Conservation (phyloP, 1,140 invertebrate species). For the Marisa cornuarietis region DNA sequence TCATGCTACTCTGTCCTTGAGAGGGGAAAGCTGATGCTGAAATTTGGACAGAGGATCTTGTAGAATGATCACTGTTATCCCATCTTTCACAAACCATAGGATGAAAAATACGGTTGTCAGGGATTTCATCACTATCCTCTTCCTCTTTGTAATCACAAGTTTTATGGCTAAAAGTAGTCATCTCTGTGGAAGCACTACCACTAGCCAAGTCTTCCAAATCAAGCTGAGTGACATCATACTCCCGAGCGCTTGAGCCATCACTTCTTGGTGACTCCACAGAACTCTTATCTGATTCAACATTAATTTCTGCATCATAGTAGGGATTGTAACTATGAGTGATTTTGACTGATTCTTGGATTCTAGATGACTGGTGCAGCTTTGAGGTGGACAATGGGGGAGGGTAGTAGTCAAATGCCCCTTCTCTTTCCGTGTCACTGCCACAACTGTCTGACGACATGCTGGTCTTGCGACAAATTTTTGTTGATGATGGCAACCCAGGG, state of each 20-base stretch:
- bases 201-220: conserved; percentile 19
- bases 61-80: not conserved
- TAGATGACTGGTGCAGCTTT: conserved; percentile 13
- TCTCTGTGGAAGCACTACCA: conserved; percentile 35
- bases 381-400: conserved; percentile 24
- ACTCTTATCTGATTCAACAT: conserved; percentile 45
- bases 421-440: not conserved
- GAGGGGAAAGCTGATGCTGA: not conserved
- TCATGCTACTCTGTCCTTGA: not conserved
- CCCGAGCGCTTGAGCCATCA: conserved; percentile 35
- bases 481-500: too few relatives aligned
- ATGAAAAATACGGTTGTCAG: not conserved
- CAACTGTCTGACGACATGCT: not conserved
- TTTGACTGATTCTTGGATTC: conserved; percentile 13
- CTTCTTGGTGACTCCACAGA: conserved; percentile 53
- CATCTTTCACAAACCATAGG: not conserved
- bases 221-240: conserved; percentile 32
- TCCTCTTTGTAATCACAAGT: conserved; percentile 20
- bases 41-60: not conserved
- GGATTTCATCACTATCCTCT: conserved; percentile 28
- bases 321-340: conserved; percentile 32
- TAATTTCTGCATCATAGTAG: conserved; percentile 54
- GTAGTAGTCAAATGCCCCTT: conserved; percentile 37
- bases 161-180: conserved; percentile 38
- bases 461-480: too few relatives aligned